These are phyloP conservation scores for Noctua fimbriata DNA, from an alignment of 2,888 invertebrate genomes.

Conservation along the genomic window DNA sequence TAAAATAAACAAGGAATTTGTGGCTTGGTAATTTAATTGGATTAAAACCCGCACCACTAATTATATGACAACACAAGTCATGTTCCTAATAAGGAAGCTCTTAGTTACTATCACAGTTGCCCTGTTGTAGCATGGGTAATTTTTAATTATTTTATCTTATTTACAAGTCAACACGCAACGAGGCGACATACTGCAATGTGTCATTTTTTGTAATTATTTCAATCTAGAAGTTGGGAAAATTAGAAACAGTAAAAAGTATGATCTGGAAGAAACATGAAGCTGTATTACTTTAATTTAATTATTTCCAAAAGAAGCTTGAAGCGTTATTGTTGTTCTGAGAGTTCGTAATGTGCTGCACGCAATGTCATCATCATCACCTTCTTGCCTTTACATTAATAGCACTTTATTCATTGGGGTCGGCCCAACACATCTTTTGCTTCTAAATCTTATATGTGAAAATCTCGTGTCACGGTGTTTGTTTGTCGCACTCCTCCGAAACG, in stretches of 20 bases:
- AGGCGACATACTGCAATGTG: not conserved
- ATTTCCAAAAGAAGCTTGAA: not conserved
- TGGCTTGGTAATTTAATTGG: constrained; percentile 75
- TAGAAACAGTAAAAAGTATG: not conserved
- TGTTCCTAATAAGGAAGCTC: constrained; percentile 68
- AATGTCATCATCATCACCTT: not conserved
- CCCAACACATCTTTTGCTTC: not conserved
- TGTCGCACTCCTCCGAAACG: too few species aligned
- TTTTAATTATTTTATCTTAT: constrained; percentile 53
- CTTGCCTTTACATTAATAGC: not conserved
- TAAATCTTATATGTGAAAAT: not conserved
- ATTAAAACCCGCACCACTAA: constrained; percentile 85
- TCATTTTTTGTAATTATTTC: too few species aligned
- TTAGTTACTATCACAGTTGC: constrained; percentile 62
- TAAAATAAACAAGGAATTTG: constrained; percentile 74
- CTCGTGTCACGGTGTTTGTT: too few species aligned
- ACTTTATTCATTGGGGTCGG: not conserved
- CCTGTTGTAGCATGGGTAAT: constrained; percentile 56
- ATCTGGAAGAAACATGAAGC: not conserved
- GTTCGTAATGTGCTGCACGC: constrained; percentile 22
- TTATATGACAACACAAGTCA: constrained; percentile 66
- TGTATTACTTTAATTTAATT: not conserved
- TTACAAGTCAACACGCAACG: constrained; percentile 30
- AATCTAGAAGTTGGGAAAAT: not conserved
- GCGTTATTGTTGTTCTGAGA: constrained; percentile 20